Base-by-base conservation (phyloP, 1,140 invertebrate genomes). In the Drosophila littoralis region DNA sequence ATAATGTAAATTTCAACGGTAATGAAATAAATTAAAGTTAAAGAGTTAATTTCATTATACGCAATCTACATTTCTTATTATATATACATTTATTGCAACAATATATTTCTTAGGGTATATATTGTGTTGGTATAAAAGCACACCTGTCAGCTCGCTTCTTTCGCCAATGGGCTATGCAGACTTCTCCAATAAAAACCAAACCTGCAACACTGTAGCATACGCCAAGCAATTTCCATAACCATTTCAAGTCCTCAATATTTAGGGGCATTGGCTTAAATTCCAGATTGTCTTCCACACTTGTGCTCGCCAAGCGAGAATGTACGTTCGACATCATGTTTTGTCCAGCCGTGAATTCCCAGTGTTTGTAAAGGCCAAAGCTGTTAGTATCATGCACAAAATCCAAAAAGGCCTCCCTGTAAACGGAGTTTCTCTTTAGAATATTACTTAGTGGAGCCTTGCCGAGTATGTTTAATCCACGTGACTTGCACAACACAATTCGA, bases 171-270 rank as follows among this genome's bases (percentile, higher is more conserved):
- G 12, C 36, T 5, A 59, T 1, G 8, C 48, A 38, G 0, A 68
- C 17, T 46, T 79, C 69, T 0, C 33, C 6, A 1, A 77, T 17
- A 15, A 79, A 79, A 6, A 42, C 46, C 3, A 73, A 0, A 10
- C 32, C 10, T 5, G 77, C 54, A n/a, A 57, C 0, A 0, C 32
- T 32, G 33, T 77, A 59, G 7, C 58, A 67, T 12, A 38, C 15
- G 7, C 40, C 17, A 6, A 79, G 52, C 1, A 79, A 17, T 7
- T 28, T 36, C 43, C 64, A 74, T 2, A 78, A n/a, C 28, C 42
- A 66, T 4, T 22, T 45, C 0, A 79, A n/a, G 3, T 75, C 65
- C 0, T 15, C 1, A 0, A 79, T 1, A 2, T n/a, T 61, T 5
- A 79, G 7, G 0, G 76, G 45, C 1, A 6, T 28, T 0, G 9